Evolutionary conservation across 2,797 vertebrate species (phyloP).

Genomic region (Chaetodon trifasciatus): DNA sequence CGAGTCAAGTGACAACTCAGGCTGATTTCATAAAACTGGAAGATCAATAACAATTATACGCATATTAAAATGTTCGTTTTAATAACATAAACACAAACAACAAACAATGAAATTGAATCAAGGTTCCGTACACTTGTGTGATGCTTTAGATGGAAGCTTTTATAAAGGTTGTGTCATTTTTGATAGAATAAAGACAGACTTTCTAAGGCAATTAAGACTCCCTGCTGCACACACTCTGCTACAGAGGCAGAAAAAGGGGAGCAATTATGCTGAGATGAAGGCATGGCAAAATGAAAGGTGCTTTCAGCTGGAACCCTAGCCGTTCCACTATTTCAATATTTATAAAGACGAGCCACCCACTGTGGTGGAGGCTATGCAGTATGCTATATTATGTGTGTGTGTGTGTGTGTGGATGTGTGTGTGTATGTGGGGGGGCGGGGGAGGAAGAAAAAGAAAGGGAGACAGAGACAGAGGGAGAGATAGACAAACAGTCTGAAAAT

Average conservation of each 20-base stretch:
- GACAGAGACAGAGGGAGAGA: conserved; percentile 37
- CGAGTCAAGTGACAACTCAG: conserved; percentile 6
- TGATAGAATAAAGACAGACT: conserved; percentile 73
- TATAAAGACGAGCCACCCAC: conserved; percentile 83
- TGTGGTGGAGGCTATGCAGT: conserved; percentile 69
- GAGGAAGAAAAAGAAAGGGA: conserved; percentile 48
- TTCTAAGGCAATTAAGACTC: conserved; percentile 78
- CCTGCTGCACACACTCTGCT: conserved; percentile 71
- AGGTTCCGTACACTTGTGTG: conserved; percentile 36
- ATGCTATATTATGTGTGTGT: conserved; percentile 32
- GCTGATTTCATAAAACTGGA: conserved; percentile 20
- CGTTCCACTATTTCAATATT: conserved; percentile 87
- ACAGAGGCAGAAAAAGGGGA: conserved; percentile 69
- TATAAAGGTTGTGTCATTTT: conserved; percentile 66
- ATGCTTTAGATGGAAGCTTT: conserved; percentile 61
- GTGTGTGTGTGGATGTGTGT: conserved; percentile 29
- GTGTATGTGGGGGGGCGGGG: conserved; percentile 2
- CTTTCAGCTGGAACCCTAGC: conserved; percentile 85
- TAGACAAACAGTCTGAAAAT: conserved; percentile 76
- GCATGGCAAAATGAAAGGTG: conserved; percentile 84
- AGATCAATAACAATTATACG: conserved; percentile 7
- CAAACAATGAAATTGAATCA: conserved; percentile 37
- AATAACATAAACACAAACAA: conserved; percentile 36
- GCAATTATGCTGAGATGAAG: conserved; percentile 85
- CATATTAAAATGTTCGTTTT: conserved; percentile 23